These are phyloP conservation scores for Leucopternis melanops DNA, from an alignment of 2,113 vertebrate genomes.

Conservation along the genomic window DNA sequence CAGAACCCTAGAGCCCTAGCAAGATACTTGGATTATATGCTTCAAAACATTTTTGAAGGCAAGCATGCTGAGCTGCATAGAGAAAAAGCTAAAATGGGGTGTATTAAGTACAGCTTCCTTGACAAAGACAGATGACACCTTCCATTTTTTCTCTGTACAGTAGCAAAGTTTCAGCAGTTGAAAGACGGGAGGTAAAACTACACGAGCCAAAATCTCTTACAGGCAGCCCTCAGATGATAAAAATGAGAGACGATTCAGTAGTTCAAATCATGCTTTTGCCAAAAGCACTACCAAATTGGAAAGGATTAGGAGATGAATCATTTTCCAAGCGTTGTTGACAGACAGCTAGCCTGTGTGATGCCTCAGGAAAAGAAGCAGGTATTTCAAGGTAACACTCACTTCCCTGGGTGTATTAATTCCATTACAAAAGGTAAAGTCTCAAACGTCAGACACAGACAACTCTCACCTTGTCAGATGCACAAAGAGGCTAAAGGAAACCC, in stretches of 20 bases:
- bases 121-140: not conserved
- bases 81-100: not conserved
- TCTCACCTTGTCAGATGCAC: not conserved
- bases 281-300: not conserved
- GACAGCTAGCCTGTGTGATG: not conserved
- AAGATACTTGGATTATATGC: not conserved
- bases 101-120: not conserved
- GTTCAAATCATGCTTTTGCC: not conserved
- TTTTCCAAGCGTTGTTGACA: not conserved
- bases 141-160: not conserved
- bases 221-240: not conserved
- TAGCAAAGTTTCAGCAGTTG: not conserved
- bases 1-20: not conserved
- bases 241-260: not conserved
- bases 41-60: not conserved
- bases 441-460: not conserved
- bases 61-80: not conserved
- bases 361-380: not conserved
- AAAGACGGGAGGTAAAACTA: not conserved
- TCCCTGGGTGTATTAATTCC: not conserved
- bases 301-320: not conserved
- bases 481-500: not conserved
- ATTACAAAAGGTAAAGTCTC: not conserved
- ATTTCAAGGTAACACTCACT: not conserved
- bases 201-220: not conserved